Evolutionary conservation across 2,797 vertebrate genomes (phyloP), one percentile per base, ranked within the genome.

Genomic region (Hemitrygon akajei): DNA sequence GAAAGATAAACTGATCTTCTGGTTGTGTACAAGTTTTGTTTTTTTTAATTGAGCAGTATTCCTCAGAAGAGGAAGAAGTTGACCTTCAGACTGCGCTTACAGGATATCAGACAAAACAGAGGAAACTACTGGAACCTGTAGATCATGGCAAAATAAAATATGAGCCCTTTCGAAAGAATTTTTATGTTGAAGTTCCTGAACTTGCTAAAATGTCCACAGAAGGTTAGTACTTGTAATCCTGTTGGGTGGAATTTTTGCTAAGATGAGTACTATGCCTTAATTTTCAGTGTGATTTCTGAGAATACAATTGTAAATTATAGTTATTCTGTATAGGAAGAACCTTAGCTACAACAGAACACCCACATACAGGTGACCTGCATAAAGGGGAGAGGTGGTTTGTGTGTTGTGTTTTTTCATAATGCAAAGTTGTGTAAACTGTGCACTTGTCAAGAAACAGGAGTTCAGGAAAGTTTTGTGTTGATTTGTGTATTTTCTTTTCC

Each of bases 101-200:
- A 4, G 99, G 99, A 84, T 99, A 98, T 94, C 99, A 99, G 96
- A 99, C 98, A 93, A 99, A 99, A 96, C 98, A 99, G 96, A 98
- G 99, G 95, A 99, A 99, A 94, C 95, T 99, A 91, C 96, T 99
- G 34, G 99, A 99, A 96, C 98, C 98, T 9, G 99, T 99, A 22
- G 99, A 99, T 97, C 99, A 99, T 94, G 97, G 98, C 93, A 99
- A 99, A 96, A 99, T 99, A 95, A 97, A 99, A 95, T 99, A 99
- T 66, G 99, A 99, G 94, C 3, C 98, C 0, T 99, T 98, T 95
- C 98, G 99, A 94, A 99, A 98, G 95, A 99, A 99, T 95, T 99
- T 99, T 96, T 99, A 99, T 0, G 99, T 99, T 77, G 99, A 99
- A 96, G 99, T 99, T 94, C 99, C 99, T 84, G 99, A 99, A 94